Percentiles rank a stretch among this genome's conserved stretches.
These are phyloP conservation scores for Procapra przewalskii DNA, from an alignment of 2,113 vertebrate species.

Conservation along the genomic window DNA sequence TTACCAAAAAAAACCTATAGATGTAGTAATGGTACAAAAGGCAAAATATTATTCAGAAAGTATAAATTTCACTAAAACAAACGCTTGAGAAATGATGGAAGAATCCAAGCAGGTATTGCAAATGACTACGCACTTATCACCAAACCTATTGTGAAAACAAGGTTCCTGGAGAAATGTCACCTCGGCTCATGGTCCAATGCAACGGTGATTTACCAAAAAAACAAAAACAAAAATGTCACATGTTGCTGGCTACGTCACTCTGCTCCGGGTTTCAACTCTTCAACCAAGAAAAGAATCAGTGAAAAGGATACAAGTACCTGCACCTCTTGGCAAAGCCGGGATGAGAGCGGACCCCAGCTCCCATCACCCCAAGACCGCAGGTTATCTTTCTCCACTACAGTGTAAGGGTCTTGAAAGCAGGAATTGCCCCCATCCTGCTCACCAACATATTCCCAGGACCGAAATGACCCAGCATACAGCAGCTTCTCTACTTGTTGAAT, in stretches of 20 bases:
- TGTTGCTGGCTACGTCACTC: neutral
- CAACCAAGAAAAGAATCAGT: neutral
- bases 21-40: neutral
- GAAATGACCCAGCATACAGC: fast-evolving
- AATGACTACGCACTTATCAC: fast-evolving
- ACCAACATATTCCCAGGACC: neutral
- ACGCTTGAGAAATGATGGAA: neutral
- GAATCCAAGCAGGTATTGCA: neutral
- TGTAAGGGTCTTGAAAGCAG: neutral
- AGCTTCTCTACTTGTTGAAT: neutral
- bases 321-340: neutral
- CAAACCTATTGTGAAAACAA: neutral
- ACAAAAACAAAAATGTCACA: neutral
- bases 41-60: neutral
- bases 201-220: neutral
- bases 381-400: neutral
- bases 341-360: neutral
- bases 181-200: neutral
- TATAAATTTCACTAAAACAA: neutral
- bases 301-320: neutral
- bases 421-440: neutral
- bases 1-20: neutral
- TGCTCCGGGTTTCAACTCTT: neutral
- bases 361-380: fast-evolving
- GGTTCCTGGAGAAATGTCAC: neutral